phyloP scores from a whole-genome alignment of 2,113 vertebrate genomes.

The Saguinus midas region DNA sequence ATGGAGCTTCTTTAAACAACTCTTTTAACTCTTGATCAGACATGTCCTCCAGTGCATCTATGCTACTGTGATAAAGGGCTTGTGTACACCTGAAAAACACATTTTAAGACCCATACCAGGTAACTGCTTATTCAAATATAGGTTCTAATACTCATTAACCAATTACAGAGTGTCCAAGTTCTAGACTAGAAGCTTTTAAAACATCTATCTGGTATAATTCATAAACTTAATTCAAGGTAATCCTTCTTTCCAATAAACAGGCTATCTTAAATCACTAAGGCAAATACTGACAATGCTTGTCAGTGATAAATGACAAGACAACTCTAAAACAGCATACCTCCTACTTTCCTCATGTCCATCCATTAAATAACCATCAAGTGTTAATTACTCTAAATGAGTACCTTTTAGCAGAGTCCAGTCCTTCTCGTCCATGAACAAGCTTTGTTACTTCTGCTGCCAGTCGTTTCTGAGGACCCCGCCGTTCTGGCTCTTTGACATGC shows the following conservation, averaged over 20 bases:
- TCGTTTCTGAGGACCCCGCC: constrained; percentile 92
- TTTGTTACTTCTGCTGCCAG: constrained; percentile 98
- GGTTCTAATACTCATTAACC: background rate
- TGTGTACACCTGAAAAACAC: constrained; percentile 88
- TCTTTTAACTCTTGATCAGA: constrained; percentile 93
- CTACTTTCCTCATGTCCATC: background rate
- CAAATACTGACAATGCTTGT: background rate
- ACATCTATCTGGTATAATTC: background rate
- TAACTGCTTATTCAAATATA: background rate
- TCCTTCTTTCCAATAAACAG: background rate
- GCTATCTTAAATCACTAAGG: background rate
- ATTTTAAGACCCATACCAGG: background rate
- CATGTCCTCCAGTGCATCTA: constrained; percentile 91
- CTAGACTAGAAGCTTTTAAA: background rate
- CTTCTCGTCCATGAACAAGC: constrained; percentile 95
- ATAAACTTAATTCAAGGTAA: background rate
- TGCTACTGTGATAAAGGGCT: constrained; percentile 89
- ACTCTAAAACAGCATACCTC: background rate
- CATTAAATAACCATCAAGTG: background rate
- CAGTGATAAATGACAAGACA: background rate
- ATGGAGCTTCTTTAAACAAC: constrained; percentile 92
- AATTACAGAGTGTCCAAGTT: background rate
- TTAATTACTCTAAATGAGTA: constrained; percentile 61
- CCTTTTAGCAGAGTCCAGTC: constrained; percentile 95
- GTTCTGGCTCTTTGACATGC: constrained; percentile 90